A percentile compares a stretch with the other conserved stretches of the same genome.
These are phyloP conservation scores for Danionella dracula DNA, from an alignment of 2,797 vertebrate genomes.

Conservation along the genomic window DNA sequence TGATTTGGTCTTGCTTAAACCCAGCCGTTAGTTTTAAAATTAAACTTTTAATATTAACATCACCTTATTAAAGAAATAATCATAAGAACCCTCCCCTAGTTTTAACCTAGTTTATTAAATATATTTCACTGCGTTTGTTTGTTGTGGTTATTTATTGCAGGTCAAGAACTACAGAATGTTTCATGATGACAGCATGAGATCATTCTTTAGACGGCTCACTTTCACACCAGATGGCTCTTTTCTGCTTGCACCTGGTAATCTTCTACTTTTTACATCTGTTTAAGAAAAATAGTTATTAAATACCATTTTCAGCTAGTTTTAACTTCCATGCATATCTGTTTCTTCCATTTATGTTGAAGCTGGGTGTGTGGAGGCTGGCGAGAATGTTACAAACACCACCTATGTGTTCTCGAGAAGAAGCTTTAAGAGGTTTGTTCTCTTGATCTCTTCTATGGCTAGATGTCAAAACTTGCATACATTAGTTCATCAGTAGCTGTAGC, in stretches of 20 bases:
- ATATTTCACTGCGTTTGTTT: too few relatives aligned
- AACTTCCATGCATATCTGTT: not conserved
- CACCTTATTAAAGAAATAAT: too few relatives aligned
- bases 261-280: not conserved
- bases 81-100: too few relatives aligned
- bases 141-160: slow-evolving; percentile 55
- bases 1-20: too few relatives aligned
- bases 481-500: too few relatives aligned
- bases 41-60: too few relatives aligned
- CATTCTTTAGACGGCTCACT: slow-evolving; percentile 89
- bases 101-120: too few relatives aligned
- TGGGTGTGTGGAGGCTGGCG: slow-evolving; percentile 91
- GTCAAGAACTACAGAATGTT: slow-evolving; percentile 88
- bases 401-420: slow-evolving; percentile 92
- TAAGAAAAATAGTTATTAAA: not conserved
- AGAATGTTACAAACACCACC: slow-evolving; percentile 89
- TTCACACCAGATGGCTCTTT: slow-evolving; percentile 96
- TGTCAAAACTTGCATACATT: too few relatives aligned
- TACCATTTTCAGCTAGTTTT: not conserved
- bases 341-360: slow-evolving; percentile 63
- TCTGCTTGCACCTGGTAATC: slow-evolving; percentile 83
- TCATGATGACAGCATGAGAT: slow-evolving; percentile 97
- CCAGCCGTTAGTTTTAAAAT: too few relatives aligned
- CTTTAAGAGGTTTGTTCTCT: slow-evolving; percentile 79
- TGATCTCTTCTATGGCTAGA: too few relatives aligned